Conservation (phyloP, 2,797 vertebrate genomes). For the Poecilia picta region DNA sequence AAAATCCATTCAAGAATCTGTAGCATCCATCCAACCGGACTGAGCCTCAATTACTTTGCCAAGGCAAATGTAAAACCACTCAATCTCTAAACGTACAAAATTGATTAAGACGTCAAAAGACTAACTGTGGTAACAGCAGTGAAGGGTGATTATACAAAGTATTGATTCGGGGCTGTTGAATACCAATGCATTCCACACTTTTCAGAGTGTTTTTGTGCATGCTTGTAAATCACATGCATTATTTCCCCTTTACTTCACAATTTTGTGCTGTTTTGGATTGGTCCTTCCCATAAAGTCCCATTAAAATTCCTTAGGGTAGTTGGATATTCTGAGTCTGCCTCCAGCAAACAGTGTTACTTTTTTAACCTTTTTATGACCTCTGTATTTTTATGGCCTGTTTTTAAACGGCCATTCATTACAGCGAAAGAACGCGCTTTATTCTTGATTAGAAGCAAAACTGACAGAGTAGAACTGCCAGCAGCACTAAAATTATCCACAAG, state of each 20-base stretch:
- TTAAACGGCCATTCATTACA: slow-evolving; percentile 48
- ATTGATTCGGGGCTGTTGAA: neutral
- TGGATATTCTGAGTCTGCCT: slow-evolving; percentile 45
- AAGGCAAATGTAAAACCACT: neutral
- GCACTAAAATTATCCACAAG: slow-evolving; percentile 40
- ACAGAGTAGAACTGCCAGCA: slow-evolving; percentile 23
- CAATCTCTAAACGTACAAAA: neutral
- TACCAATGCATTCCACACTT: neutral
- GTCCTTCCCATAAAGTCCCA: neutral
- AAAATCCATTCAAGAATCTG: neutral
- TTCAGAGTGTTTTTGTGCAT: neutral
- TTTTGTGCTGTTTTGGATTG: neutral
- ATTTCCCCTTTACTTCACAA: neutral
- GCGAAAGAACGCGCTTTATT: slow-evolving; percentile 41
- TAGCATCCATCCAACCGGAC: neutral
- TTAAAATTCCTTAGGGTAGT: slow-evolving; percentile 6
- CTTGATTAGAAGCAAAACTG: slow-evolving; percentile 39
- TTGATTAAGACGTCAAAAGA: neutral
- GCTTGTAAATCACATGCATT: neutral
- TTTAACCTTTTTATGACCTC: slow-evolving; percentile 35
- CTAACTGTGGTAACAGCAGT: neutral
- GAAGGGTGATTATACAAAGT: neutral
- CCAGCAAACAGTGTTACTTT: slow-evolving; percentile 50
- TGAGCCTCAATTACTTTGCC: neutral
- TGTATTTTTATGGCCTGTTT: slow-evolving; percentile 58